These are phyloP conservation scores for Chrysodeixis includens DNA, from an alignment of 2,888 invertebrate species.

Conservation along the genomic window DNA sequence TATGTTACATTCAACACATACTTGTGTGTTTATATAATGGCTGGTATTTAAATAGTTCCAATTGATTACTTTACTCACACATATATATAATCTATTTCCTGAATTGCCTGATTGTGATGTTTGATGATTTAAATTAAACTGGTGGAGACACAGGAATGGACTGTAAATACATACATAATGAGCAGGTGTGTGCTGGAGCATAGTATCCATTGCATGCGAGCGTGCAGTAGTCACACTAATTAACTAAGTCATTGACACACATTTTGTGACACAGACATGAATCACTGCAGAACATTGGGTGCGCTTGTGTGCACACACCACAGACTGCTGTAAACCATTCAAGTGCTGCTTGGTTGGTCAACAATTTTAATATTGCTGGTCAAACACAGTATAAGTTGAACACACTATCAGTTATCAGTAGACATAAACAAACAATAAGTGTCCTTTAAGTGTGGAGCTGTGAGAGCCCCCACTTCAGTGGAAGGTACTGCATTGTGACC, in stretches of 20 bases:
- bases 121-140: too few species aligned
- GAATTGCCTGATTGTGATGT: neutral
- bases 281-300: slow-evolving; percentile 1
- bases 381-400: neutral
- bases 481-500: neutral
- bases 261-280: slow-evolving; percentile 34
- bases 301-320: neutral
- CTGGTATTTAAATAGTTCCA: neutral
- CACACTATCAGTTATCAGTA: neutral
- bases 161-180: neutral
- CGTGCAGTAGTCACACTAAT: slow-evolving; percentile 49
- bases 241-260: slow-evolving; percentile 65
- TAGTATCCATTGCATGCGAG: neutral
- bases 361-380: too few species aligned
- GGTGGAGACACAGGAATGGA: too few species aligned
- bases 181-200: neutral
- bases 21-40: neutral
- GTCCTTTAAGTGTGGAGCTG: neutral
- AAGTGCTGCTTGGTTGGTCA: neutral
- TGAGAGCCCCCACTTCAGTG: neutral
- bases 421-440: neutral
- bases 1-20: neutral
- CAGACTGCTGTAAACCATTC: neutral
- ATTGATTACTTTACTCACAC: neutral
- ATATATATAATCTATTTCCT: neutral